These are phyloP conservation scores for Xestia ashworthii DNA, from an alignment of 2,888 invertebrate genomes.

Conservation along the genomic window DNA sequence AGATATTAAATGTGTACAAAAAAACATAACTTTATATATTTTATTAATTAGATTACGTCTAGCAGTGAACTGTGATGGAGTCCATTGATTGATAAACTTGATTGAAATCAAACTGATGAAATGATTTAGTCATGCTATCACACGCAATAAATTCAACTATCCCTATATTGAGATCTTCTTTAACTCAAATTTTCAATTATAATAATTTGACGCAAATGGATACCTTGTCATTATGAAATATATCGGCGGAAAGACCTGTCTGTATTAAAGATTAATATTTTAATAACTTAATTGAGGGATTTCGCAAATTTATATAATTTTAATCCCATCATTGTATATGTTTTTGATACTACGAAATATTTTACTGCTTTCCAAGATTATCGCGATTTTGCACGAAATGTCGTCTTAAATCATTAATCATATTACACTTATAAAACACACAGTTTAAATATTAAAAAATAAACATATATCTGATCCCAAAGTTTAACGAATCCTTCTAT, in stretches of 20 bases:
- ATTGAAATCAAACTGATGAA: conserved; percentile 31
- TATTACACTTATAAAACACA: background rate
- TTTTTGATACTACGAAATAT: background rate
- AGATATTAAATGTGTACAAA: background rate
- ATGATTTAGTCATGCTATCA: conserved; percentile 6
- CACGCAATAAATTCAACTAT: conserved; percentile 25
- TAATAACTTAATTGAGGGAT: conserved; percentile 14
- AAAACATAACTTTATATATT: conserved; percentile 8
- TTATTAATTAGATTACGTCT: background rate
- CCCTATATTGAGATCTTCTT: conserved; percentile 1
- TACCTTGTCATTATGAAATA: conserved; percentile 16
- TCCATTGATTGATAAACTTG: conserved; percentile 29
- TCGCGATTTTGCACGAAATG: background rate
- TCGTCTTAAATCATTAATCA: conserved; percentile 8
- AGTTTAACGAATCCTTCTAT: background rate
- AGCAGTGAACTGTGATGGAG: background rate
- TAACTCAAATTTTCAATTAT: conserved; percentile 8
- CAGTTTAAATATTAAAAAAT: background rate
- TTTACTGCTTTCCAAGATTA: background rate
- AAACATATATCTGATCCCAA: background rate
- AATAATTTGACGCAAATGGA: conserved; percentile 21
- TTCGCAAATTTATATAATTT: conserved; percentile 11
- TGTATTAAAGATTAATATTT: conserved; percentile 20
- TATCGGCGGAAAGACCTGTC: background rate
- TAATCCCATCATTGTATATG: background rate